phyloP scores from a whole-genome alignment of 2,113 vertebrate genomes.

The Coracopsis vasa region DNA sequence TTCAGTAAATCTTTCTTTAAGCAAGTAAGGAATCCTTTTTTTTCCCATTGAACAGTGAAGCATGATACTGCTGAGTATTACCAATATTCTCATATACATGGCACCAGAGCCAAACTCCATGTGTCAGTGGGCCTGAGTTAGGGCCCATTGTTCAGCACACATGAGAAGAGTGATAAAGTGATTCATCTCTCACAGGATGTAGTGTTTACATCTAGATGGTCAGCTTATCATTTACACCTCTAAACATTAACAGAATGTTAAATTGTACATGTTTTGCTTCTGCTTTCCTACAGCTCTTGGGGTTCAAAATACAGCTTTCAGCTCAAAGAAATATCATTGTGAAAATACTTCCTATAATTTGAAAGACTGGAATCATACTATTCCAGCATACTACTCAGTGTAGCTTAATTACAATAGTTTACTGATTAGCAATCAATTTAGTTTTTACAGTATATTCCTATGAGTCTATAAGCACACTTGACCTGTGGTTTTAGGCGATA shows the following conservation, averaged over 20 bases:
- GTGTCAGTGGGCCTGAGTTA: not conserved
- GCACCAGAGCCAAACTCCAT: not conserved
- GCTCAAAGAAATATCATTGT: not conserved
- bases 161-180: not conserved
- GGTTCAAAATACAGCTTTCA: not conserved
- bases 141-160: not conserved
- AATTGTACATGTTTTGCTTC: not conserved
- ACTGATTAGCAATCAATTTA: constrained; percentile 21
- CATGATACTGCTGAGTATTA: not conserved
- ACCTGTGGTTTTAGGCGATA: not conserved
- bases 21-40: not conserved
- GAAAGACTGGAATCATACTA: not conserved
- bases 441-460: not conserved
- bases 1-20: no score
- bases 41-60: not conserved
- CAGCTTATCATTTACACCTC: not conserved
- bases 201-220: not conserved
- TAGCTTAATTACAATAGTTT: not conserved
- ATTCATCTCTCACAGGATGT: not conserved
- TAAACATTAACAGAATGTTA: not conserved
- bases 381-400: not conserved
- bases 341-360: not conserved
- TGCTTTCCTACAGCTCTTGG: not conserved
- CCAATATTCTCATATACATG: not conserved
- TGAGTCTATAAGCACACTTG: not conserved